Evolutionary conservation across 2,113 vertebrate species (phyloP), one percentile per base, ranked within the genome.

Genomic region (Falcunculus frontatus): DNA sequence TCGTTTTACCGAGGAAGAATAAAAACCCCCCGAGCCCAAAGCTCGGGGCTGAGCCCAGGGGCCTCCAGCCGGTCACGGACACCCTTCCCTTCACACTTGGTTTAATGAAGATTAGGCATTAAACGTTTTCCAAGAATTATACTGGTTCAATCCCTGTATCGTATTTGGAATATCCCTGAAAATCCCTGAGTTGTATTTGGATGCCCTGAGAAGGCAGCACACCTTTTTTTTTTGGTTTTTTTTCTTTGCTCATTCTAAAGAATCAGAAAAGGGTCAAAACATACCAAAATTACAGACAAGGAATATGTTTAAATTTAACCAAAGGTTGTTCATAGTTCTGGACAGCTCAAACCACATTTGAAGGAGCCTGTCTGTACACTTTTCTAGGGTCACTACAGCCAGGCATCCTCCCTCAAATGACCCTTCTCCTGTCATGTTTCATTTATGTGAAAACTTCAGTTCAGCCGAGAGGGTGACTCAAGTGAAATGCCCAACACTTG

Each of bases 151-250:
- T n/a, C 18, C 5, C 20, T 18, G 32, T 7, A 6, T 23, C 63
- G 47, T 63, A 30, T 20, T 35, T 35, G 41, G 84, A 25, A n/a
- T n/a, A n/a, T n/a, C n/a, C n/a, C n/a, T n/a, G n/a, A n/a, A n/a
- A 23, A 46, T n/a, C 18, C 5, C 20, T 18, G 32, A 6, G 7
- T 23, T 68, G 47, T 63, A 30, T 20, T 35, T 35, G 41, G 84
- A 25, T 33, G n/a, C 11, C 37, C 7, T 6, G 19, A 56, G 29
- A 74, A 47, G 20, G 22, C 37, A 78, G 33, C 60, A 41, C 1
- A 0, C 7, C 37, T 2, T 33, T 52, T 11, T 56, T 37, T 16
- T 16, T n/a, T n/a, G n/a, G n/a, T n/a, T n/a, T 33, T 17, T 21
- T 33, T 20, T 39, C 20, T 5, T 32, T 2, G 2, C 33, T 63